Base-by-base conservation (phyloP, 2,888 invertebrate genomes). In the Hyppa rectilinea region DNA sequence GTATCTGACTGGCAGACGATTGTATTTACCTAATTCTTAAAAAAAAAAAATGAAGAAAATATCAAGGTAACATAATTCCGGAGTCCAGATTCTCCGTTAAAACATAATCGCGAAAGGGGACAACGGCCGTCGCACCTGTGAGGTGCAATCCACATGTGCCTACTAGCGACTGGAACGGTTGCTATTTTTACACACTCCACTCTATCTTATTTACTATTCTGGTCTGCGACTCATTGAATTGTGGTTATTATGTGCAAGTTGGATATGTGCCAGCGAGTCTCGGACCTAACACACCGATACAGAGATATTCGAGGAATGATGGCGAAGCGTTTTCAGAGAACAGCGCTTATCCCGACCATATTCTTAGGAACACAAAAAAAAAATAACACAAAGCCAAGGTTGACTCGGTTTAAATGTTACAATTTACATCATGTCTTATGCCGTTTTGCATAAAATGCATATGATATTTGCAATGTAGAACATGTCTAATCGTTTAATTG, bases 161-260 rank as follows among this genome's bases (percentile, higher is more conserved):
- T 87, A 90, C 92, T 90, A 90, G 91, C 92, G 90, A 94, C 95
- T 95, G 95, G 95, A 95, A 91, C 92, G 89, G 90, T 89, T 87
- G 92, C 95, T 96, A 96, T 96, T 95, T 96, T 94, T 95, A 96
- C 90, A 89, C 92, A 87, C 92, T 92, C 94, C 92, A 94, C 94
- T 94, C 93, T 95, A 95, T 95, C 94, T 96, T 95, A 95, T 95
- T 96, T 94, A 95, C 96, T 96, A 95, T 95, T 96, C 95, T 95
- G 92, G 96, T 94, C 94, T 92, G 94, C 94, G 94, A 93, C 95
- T 95, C 95, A 95, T 96, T 96, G 95, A 95, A 96, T 95, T 95
- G 96, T 95, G 94, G 95, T 95, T 95, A 96, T 95, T 95, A 96
- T 95, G 95, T 95, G 95, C 94, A 94, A 92, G 92, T 95, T 95